Percentiles rank a stretch among this genome's conserved stretches.
These are phyloP conservation scores for Acropternis orthonyx DNA, from an alignment of 2,797 vertebrate genomes.

Conservation along the genomic window DNA sequence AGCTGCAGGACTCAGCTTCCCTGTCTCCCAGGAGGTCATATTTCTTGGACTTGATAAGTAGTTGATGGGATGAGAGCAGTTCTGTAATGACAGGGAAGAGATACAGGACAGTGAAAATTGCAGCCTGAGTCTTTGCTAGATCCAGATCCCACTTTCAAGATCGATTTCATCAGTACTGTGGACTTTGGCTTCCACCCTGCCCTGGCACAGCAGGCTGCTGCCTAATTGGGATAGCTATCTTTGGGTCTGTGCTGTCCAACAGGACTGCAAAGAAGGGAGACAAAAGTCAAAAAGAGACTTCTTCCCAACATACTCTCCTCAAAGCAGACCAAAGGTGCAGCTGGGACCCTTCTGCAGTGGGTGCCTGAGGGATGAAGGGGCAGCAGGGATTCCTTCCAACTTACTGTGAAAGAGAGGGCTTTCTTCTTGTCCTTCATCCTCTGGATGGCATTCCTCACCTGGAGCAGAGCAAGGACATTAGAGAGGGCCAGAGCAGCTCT, in stretches of 20 bases:
- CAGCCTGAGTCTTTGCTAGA: background rate
- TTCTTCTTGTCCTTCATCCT: conserved; percentile 91
- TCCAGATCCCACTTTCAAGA: background rate
- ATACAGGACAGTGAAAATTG: background rate
- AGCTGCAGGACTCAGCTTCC: conserved; percentile 71
- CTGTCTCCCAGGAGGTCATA: conserved; percentile 77
- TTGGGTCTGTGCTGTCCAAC: background rate
- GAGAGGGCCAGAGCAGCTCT: background rate
- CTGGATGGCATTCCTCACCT: conserved; percentile 89
- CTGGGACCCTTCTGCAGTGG: background rate
- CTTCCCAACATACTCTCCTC: background rate
- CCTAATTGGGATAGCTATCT: background rate
- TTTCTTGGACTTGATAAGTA: conserved; percentile 81
- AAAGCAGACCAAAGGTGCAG: background rate
- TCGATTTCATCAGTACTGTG: accelerated
- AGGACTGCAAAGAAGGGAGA: background rate
- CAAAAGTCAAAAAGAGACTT: background rate
- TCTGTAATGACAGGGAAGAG: conserved; percentile 72
- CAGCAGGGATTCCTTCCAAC: background rate
- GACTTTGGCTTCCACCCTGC: background rate
- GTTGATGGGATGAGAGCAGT: conserved; percentile 84
- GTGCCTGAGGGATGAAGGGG: background rate
- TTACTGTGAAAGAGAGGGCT: conserved; percentile 85
- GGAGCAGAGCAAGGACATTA: background rate
- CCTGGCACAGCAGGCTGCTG: background rate